Evolutionary conservation across 2,797 vertebrate species (phyloP).

Genomic region (Eulemur albifrons): DNA sequence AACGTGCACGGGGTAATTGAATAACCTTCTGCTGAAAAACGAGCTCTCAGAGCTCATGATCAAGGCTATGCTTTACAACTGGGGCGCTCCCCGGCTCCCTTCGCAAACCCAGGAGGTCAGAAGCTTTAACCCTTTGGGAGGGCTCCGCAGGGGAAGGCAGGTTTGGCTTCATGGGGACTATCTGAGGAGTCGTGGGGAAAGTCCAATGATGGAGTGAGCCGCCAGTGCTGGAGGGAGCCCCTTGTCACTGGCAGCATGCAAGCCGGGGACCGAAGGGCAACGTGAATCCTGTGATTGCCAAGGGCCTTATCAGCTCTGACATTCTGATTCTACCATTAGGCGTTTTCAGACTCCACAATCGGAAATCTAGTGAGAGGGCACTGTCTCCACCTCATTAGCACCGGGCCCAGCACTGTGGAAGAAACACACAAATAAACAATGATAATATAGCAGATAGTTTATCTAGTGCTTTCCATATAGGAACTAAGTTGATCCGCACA

Average conservation of each 20-base stretch:
- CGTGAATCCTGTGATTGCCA: neutral
- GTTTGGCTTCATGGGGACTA: neutral
- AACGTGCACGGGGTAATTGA: neutral
- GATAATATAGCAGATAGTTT: neutral
- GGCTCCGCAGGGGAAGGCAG: neutral
- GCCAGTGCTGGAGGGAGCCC: rapidly evolving
- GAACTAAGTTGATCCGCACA: neutral
- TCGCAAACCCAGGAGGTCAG: neutral
- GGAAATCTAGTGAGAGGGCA: neutral
- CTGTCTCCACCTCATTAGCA: neutral
- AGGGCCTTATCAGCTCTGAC: neutral
- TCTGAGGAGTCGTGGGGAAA: neutral
- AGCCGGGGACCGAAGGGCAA: neutral
- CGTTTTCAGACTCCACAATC: neutral
- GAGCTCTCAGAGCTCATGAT: neutral
- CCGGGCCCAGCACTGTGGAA: neutral
- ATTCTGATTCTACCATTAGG: neutral
- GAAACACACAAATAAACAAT: neutral
- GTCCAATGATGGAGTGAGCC: rapidly evolving
- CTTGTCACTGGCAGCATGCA: neutral
- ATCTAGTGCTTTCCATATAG: neutral
- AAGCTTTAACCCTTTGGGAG: neutral
- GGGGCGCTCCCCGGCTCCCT: neutral
- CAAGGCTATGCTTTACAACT: neutral
- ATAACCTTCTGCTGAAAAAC: slow-evolving; percentile 26